Evolutionary conservation across 1,140 invertebrate genomes (phyloP), one percentile per base, ranked within the genome.

Genomic region (Telenomus remus): DNA sequence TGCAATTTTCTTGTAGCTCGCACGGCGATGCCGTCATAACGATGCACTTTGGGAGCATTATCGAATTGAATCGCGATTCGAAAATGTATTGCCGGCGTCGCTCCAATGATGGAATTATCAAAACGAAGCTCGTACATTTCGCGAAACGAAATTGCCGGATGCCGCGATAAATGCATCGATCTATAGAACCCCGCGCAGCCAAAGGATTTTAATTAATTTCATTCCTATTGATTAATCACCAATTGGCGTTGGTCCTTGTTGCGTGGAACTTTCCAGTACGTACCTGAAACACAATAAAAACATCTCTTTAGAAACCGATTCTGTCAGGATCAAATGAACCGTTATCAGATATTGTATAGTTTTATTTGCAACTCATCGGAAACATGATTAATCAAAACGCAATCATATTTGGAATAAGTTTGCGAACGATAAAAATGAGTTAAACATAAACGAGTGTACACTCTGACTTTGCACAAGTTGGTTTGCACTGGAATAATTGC

Each of bases 61-160:
- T 53, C 42, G 42, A 59, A 59, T 57, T 64, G 69, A 64, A 57
- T 71, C 33, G 13, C 68, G 55, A 63, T 57, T 63, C 46, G 47
- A 46, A 57, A 71, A 39, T 47, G 47, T 43, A 46, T 47, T 51
- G 19, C 19, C 19, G 19, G 19, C 19, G 6, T 27, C 19, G 19
- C 51, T 53, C 27, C 34, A 14, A 44, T 50, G 60, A 63, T 60
- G 44, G 54, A 43, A 68, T 59, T 59, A 47, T 68, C 39, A 53
- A 50, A 46, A 34, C 42, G 6, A 16, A 15, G 27, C 2, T n/a
- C 51, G 61, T 63, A 63, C 61, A 70, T 63, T 63, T 33, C 5
- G 44, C 48, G 4, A 14, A 27, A 55, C 6, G 49, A 70, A 70
- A 63, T 55, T 70, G 19, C 19, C 1, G 19, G 19, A 27, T 27